Evolutionary conservation across 2,797 vertebrate genomes (phyloP).

Genomic region (Artibeus jamaicensis): DNA sequence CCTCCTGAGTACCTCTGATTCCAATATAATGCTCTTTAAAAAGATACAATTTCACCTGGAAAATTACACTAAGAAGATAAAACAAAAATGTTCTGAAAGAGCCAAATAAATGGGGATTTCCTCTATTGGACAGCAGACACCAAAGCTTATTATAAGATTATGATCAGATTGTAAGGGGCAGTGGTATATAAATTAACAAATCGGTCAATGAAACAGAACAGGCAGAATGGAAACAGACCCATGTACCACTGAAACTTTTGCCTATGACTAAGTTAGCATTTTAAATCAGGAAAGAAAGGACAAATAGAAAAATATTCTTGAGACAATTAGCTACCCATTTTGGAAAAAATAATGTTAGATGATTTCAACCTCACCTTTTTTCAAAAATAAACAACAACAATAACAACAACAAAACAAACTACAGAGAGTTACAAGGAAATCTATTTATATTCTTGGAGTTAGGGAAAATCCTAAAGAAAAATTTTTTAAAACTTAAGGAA

Average conservation of each 20-base stretch:
- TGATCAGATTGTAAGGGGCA: background rate
- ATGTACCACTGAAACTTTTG: background rate
- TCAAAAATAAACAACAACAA: background rate
- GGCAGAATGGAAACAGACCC: background rate
- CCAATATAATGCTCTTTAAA: background rate
- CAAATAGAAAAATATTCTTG: background rate
- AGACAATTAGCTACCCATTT: background rate
- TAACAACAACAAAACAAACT: background rate
- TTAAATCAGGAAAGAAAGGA: background rate
- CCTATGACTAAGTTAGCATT: background rate
- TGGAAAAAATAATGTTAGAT: background rate
- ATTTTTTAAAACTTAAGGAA: background rate
- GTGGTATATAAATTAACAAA: background rate
- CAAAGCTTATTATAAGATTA: background rate
- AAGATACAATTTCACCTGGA: background rate
- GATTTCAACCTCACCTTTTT: background rate
- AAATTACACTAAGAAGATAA: background rate
- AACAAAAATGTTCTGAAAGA: background rate
- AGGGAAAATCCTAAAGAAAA: background rate
- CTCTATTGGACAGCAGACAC: background rate
- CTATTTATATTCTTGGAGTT: background rate
- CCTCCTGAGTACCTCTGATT: background rate
- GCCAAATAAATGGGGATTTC: background rate
- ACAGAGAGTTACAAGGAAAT: background rate
- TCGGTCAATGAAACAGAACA: background rate